These are phyloP conservation scores for Rhinoderma darwinii DNA, from an alignment of 2,113 vertebrate species.

Conservation along the genomic window DNA sequence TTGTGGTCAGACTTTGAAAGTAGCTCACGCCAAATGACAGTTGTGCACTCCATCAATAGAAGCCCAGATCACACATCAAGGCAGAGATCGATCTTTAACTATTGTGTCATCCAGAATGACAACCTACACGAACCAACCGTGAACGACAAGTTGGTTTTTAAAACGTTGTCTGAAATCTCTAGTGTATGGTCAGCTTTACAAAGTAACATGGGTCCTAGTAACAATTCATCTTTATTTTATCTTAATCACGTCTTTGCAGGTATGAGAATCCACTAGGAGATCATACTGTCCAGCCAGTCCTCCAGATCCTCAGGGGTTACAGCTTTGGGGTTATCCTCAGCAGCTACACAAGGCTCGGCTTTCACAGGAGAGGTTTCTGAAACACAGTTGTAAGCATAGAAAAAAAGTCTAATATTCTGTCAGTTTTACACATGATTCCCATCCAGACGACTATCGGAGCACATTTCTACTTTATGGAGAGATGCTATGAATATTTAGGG, in stretches of 20 bases:
- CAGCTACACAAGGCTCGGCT: background rate
- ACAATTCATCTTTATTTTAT: background rate
- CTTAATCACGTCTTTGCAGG: background rate
- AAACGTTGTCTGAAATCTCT: background rate
- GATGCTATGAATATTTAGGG: background rate
- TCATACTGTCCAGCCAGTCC: conserved; percentile 97
- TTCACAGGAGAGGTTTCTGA: background rate
- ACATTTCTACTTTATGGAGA: background rate
- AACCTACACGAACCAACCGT: background rate
- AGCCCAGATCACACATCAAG: too few species aligned
- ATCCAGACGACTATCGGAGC: background rate
- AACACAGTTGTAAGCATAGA: conserved; percentile 7
- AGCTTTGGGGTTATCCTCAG: conserved; percentile 17
- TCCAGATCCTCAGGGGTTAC: conserved; percentile 86
- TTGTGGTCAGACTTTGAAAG: too few species aligned
- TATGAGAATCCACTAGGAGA: conserved; percentile 73
- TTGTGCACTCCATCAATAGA: too few species aligned
- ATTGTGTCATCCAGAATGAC: background rate
- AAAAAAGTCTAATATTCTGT: background rate
- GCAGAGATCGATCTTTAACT: too few species aligned
- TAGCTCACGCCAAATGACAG: too few species aligned
- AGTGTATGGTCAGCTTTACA: background rate
- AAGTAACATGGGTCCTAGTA: background rate
- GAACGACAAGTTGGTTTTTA: too few species aligned
- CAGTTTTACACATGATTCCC: background rate